Percentiles rank a stretch among this genome's conserved stretches.
These are phyloP conservation scores for Drosophila subsilvestris DNA, from an alignment of 2,888 invertebrate genomes.

Conservation along the genomic window DNA sequence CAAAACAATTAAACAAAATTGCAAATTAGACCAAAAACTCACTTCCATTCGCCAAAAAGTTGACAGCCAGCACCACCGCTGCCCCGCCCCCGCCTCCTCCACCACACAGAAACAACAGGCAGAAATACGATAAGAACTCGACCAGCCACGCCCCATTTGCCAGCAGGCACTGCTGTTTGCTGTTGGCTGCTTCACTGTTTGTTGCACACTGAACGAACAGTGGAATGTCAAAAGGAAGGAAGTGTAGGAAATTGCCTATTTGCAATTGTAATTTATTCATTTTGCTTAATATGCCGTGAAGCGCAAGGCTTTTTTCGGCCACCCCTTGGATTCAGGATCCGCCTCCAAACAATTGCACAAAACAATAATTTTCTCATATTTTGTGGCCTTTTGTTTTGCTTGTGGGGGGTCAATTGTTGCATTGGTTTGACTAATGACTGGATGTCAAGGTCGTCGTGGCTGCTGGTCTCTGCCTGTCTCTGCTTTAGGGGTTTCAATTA, in stretches of 20 bases:
- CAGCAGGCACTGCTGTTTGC: slow-evolving; percentile 33
- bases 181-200: slow-evolving; percentile 14
- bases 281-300: slow-evolving; percentile 78
- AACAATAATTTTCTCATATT: slow-evolving; percentile 65
- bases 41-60: slow-evolving; percentile 43
- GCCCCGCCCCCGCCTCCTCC: too few species aligned
- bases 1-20: slow-evolving; percentile 80
- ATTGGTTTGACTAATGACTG: slow-evolving; percentile 71
- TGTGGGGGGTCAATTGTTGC: slow-evolving; percentile 47
- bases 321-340: not conserved
- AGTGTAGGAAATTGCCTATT: slow-evolving; percentile 80
- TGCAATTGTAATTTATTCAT: slow-evolving; percentile 81
- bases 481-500: slow-evolving; percentile 66
- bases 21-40: slow-evolving; percentile 67
- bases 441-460: slow-evolving; percentile 63
- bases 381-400: slow-evolving; percentile 17
- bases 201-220: slow-evolving; percentile 20
- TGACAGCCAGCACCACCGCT: slow-evolving; percentile 11
- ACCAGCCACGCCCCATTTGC: slow-evolving; percentile 67
- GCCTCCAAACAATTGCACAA: slow-evolving; percentile 48
- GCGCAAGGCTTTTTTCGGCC: slow-evolving; percentile 53
- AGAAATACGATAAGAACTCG: slow-evolving; percentile 14
- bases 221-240: slow-evolving; percentile 66
- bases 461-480: slow-evolving; percentile 6
- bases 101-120: slow-evolving; percentile 21